Evolutionary conservation across 2,797 vertebrate genomes (phyloP), one percentile per base, ranked within the genome.

Genomic region (Sylvilagus floridanus): DNA sequence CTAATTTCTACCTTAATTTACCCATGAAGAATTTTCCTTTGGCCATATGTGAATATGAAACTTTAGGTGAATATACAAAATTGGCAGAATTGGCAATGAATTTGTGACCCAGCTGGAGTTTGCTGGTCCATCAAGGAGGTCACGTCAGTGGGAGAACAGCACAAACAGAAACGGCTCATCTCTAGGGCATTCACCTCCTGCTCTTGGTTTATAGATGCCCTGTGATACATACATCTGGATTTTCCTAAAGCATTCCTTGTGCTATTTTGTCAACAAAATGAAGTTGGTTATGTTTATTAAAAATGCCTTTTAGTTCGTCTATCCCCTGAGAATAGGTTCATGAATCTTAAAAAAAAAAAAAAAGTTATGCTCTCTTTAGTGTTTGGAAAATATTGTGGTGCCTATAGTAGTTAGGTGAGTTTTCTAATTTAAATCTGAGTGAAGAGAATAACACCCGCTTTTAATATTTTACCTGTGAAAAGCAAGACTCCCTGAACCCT

Each of bases 1-100:
- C n/a, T 77, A 42, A 73, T 62, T 84, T 90, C 37, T 68, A 79
- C 47, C 57, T 78, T 88, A 30, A 86, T 57, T 78, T 96, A 52
- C n/a, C 7, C 7, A 1, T 81, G 69, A 63, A 22, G 87, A 65
- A 30, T 66, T 87, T 85, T 63, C 21, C 5, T 62, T 85, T 35
- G 47, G n/a, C 32, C 42, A 0, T 78, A n/a, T 50, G 26, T 60
- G 72, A n/a, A 26, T 42, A 22, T 84, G 7, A 28, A 90, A 57
- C 16, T 85, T 84, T 57, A 83, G 54, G 62, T 96, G 69, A 75
- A 47, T 62, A 50, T 28, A 17, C 5, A 57, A 71, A 87, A 42
- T 35, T 86, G 76, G 37, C 7, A 84, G 77, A 42, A 71, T 65
- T 95, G 26, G 16, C 52, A 75, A 79, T 78, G 77, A 85, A 7